Evolutionary conservation across 2,113 vertebrate species (phyloP).

Genomic region (Piaya cayana): DNA sequence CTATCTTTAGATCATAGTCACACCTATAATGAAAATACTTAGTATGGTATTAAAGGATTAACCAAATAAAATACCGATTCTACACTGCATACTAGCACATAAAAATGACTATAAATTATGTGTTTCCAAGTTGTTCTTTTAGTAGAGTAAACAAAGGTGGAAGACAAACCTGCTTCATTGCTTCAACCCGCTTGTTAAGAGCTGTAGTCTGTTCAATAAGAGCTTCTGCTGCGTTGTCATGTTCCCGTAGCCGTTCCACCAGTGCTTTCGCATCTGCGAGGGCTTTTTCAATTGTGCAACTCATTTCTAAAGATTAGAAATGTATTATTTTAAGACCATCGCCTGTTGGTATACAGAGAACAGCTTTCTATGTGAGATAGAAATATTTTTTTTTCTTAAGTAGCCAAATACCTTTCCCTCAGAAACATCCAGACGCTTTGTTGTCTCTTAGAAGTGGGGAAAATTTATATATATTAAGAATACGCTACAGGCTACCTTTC

Average conservation of each 20-base stretch:
- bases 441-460: not conserved
- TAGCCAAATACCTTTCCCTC: not conserved
- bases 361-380: not conserved
- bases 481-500: not conserved
- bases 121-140: not conserved
- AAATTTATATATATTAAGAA: not conserved
- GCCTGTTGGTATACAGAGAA: not conserved
- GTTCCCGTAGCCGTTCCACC: constrained; percentile 91
- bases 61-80: not conserved
- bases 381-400: not conserved
- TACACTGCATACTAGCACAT: not conserved
- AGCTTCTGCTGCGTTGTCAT: constrained; percentile 93
- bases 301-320: constrained; percentile 80
- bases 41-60: not conserved
- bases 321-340: not conserved
- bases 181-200: constrained; percentile 95
- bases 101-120: not conserved
- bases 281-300: constrained; percentile 92
- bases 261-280: constrained; percentile 94
- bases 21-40: not conserved
- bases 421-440: not conserved
- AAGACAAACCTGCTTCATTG: constrained; percentile 92
- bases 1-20: not conserved
- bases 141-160: not conserved
- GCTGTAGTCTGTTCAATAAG: constrained; percentile 96